Evolutionary conservation across 2,113 vertebrate genomes (phyloP).

Genomic region (Platysternon megacephalum): DNA sequence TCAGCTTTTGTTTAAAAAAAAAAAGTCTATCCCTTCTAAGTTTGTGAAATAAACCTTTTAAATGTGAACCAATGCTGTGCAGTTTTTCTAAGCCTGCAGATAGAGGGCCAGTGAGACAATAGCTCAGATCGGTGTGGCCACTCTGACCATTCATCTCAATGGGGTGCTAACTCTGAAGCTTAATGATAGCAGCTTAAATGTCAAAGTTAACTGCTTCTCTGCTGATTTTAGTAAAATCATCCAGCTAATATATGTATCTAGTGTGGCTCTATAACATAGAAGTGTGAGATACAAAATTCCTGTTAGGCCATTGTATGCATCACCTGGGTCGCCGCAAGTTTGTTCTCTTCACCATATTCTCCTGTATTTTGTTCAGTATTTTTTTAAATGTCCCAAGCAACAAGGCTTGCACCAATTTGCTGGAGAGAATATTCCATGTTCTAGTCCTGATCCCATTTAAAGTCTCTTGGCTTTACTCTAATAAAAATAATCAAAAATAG

Average conservation of each 20-base stretch:
- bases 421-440: neutral
- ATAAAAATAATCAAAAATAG: neutral
- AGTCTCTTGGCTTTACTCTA: neutral
- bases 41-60: neutral
- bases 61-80: neutral
- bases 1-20: neutral
- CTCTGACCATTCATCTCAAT: neutral
- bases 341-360: neutral
- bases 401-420: neutral
- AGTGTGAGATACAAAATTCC: neutral
- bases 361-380: neutral
- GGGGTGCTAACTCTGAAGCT: neutral
- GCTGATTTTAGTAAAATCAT: neutral
- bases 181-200: neutral
- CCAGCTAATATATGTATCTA: neutral
- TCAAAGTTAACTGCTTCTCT: neutral
- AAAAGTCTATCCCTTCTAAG: neutral
- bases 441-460: neutral
- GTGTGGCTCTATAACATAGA: neutral
- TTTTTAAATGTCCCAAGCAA: neutral
- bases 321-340: neutral
- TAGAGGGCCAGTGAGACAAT: conserved; percentile 9
- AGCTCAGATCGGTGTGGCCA: neutral
- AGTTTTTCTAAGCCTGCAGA: neutral
- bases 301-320: neutral